These are phyloP conservation scores for Drosophila pallidifrons DNA, from an alignment of 1,140 invertebrate species.

Conservation along the genomic window DNA sequence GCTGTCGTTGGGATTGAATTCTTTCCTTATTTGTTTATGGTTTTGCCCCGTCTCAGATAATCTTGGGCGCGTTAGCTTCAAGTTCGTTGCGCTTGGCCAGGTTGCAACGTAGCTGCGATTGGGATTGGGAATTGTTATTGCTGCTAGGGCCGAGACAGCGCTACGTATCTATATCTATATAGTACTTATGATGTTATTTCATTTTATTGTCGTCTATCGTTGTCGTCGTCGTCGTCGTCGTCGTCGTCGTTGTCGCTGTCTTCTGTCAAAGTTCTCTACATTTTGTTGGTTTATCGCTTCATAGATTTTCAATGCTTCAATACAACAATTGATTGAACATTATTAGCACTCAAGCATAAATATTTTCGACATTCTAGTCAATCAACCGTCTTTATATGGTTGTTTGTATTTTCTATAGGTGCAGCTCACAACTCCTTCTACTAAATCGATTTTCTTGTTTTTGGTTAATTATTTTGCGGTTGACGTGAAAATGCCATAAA, in stretches of 20 bases:
- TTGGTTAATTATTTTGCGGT: conserved; percentile 34
- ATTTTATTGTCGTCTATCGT: conserved; percentile 66
- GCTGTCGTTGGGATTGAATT: conserved; percentile 66
- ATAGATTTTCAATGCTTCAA: conserved; percentile 60
- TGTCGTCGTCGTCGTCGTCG: conserved; percentile 41
- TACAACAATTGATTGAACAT: conserved; percentile 79
- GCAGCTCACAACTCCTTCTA: conserved; percentile 17
- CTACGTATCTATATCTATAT: conserved; percentile 44
- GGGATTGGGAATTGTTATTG: not conserved
- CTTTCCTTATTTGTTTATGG: conserved; percentile 82
- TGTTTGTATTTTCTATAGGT: conserved; percentile 19
- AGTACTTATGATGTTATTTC: conserved; percentile 78
- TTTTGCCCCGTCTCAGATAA: conserved; percentile 74
- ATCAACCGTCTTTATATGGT: conserved; percentile 30
- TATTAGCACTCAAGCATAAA: conserved; percentile 82
- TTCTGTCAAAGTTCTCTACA: conserved; percentile 57
- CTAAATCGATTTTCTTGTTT: not conserved
- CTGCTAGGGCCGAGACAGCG: conserved; percentile 10
- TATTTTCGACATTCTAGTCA: conserved; percentile 59
- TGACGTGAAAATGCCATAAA: conserved; percentile 34
- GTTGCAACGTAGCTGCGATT: conserved; percentile 21
- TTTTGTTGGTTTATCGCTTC: conserved; percentile 79
- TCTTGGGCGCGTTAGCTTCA: conserved; percentile 78
- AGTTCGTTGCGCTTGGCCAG: conserved; percentile 80
- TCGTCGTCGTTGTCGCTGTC: conserved; percentile 21